Percentiles rank a stretch among this genome's conserved stretches.
phyloP scores from a whole-genome alignment of 1,140 invertebrate species.

The Cydia splendana region DNA sequence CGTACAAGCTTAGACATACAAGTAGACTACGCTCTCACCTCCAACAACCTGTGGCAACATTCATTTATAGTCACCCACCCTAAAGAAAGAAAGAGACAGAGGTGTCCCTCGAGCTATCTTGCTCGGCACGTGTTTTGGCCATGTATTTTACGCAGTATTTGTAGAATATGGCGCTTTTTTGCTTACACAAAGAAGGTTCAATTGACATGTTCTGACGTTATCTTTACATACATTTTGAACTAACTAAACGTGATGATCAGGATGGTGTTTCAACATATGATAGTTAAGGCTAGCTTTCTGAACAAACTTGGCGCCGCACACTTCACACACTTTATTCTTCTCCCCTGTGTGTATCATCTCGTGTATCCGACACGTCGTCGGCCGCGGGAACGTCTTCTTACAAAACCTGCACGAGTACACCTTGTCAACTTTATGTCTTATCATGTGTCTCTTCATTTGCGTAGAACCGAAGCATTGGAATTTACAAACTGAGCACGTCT shows the following conservation, averaged over 20 bases:
- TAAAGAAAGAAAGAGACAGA: no score
- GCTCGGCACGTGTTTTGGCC: no score
- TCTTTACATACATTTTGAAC: background rate
- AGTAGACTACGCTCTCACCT: no score
- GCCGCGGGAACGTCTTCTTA: conserved; percentile 49
- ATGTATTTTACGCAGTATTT: no score
- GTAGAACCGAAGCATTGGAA: background rate
- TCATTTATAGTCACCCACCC: no score
- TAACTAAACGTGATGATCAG: background rate
- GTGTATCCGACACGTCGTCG: conserved; percentile 80
- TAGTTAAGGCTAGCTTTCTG: conserved; percentile 40
- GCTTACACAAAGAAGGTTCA: no score
- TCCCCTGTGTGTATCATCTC: conserved; percentile 85
- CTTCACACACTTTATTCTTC: conserved; percentile 86
- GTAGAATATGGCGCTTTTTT: no score
- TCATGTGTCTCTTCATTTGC: background rate
- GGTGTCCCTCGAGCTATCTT: no score
- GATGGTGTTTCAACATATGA: conserved; percentile 40
- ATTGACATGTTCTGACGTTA: no score
- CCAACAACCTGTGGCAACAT: no score
- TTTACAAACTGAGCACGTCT: background rate
- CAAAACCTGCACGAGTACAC: conserved; percentile 19
- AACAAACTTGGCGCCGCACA: conserved; percentile 83
- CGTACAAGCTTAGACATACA: no score
- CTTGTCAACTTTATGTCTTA: conserved; percentile 8